Percentiles rank a stretch among this genome's conserved stretches.
phyloP scores from a whole-genome alignment of 1,140 invertebrate species.

The Penaeus japonicus region DNA sequence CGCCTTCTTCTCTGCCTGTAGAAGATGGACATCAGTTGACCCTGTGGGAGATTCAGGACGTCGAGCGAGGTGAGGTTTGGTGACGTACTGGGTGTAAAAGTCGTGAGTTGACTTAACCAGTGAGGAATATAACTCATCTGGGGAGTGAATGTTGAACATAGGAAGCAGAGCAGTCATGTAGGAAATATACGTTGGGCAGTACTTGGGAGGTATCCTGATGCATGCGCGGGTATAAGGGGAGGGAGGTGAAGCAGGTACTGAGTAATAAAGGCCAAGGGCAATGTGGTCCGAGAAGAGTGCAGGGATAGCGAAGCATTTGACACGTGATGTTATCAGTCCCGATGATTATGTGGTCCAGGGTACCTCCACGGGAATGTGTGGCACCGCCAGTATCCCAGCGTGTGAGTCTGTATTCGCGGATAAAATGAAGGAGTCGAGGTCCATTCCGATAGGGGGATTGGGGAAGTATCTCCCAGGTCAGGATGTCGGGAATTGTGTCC shows the following conservation, averaged over 20 bases:
- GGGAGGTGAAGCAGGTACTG: not conserved
- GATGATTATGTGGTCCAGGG: slow-evolving; percentile 12
- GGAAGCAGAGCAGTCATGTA: not conserved
- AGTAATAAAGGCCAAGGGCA: slow-evolving; percentile 12
- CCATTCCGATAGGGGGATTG: no score
- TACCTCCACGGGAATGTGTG: slow-evolving; percentile 9
- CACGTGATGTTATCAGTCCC: not conserved
- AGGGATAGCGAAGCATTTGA: not conserved
- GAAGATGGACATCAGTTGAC: no score
- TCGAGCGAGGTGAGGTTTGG: no score
- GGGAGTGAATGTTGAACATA: no score
- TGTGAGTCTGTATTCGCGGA: not conserved
- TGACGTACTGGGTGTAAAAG: no score
- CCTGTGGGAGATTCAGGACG: not conserved
- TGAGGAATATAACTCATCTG: not conserved
- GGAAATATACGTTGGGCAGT: not conserved
- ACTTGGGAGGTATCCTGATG: not conserved
- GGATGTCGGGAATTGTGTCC: no score
- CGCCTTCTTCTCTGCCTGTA: not conserved
- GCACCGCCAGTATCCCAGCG: slow-evolving; percentile 18
- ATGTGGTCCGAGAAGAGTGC: slow-evolving; percentile 7
- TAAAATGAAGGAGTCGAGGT: slow-evolving; percentile 19
- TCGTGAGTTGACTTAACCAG: not conserved
- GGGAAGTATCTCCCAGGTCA: no score
- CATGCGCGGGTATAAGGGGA: not conserved